Percentiles rank a stretch among this genome's conserved stretches.
phyloP scores from a whole-genome alignment of 2,797 vertebrate species.

The Silurus aristotelis region DNA sequence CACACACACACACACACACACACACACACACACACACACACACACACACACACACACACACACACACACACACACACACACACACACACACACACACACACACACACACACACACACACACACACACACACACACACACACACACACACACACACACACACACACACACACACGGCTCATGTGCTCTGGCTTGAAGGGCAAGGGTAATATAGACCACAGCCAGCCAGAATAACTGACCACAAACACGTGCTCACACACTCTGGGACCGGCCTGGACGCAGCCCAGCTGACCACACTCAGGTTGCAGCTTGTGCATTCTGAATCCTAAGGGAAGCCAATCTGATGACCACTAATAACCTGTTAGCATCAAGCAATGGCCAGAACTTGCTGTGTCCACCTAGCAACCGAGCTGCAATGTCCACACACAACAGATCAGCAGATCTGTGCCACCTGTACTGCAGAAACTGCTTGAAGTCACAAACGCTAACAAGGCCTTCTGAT shows the following conservation, averaged over 20 bases:
- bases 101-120: neutral
- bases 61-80: neutral
- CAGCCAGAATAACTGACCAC: slow-evolving; percentile 37
- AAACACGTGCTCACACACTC: slow-evolving; percentile 35
- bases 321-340: slow-evolving; percentile 46
- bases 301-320: slow-evolving; percentile 36
- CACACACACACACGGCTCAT: neutral
- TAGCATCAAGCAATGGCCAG: slow-evolving; percentile 40
- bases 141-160: neutral
- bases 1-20: neutral
- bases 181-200: neutral
- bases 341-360: slow-evolving; percentile 53
- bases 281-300: slow-evolving; percentile 51
- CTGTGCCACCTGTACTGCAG: slow-evolving; percentile 17
- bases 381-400: slow-evolving; percentile 36
- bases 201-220: slow-evolving; percentile 35
- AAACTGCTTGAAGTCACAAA: neutral
- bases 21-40: neutral
- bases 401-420: slow-evolving; percentile 36
- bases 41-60: neutral
- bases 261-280: slow-evolving; percentile 51
- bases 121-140: neutral
- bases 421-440: neutral
- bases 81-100: neutral
- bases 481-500: neutral